These are phyloP conservation scores for Philopotamus ludificatus DNA, from an alignment of 1,140 invertebrate genomes.

Conservation along the genomic window DNA sequence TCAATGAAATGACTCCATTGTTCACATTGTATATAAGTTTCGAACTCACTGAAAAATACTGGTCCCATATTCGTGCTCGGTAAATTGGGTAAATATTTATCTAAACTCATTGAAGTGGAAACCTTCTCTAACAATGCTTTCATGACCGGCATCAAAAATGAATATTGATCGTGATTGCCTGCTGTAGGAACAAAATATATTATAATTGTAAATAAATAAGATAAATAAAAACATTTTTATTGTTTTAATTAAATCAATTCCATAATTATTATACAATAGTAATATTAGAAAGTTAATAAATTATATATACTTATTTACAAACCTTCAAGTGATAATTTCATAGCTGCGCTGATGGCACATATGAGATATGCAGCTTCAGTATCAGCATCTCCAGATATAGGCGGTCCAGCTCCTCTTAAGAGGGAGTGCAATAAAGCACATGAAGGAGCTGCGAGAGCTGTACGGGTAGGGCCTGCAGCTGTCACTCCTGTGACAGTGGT, in stretches of 20 bases:
- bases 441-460: constrained; percentile 31
- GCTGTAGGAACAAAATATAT: constrained; percentile 46
- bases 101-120: constrained; percentile 53
- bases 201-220: constrained; percentile 10
- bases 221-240: constrained; percentile 6
- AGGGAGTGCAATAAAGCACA: constrained; percentile 37
- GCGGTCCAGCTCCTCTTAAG: constrained; percentile 21
- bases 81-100: constrained; percentile 56
- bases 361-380: constrained; percentile 33
- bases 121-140: constrained; percentile 64
- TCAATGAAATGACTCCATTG: constrained; percentile 63
- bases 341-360: constrained; percentile 33
- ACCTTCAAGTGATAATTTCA: constrained; percentile 36
- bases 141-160: constrained; percentile 64
- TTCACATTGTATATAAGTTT: constrained; percentile 57
- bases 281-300: no score
- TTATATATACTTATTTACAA: no score
- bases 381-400: constrained; percentile 26
- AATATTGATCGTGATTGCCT: constrained; percentile 60
- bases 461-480: not conserved
- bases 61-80: constrained; percentile 57
- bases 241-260: not conserved
- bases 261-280: not conserved
- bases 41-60: constrained; percentile 65
- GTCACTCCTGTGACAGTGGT: not conserved